A percentile compares a stretch with the other conserved stretches of the same genome.
phyloP scores from a whole-genome alignment of 2,888 invertebrate species.

The Caenorhabditis sp. region DNA sequence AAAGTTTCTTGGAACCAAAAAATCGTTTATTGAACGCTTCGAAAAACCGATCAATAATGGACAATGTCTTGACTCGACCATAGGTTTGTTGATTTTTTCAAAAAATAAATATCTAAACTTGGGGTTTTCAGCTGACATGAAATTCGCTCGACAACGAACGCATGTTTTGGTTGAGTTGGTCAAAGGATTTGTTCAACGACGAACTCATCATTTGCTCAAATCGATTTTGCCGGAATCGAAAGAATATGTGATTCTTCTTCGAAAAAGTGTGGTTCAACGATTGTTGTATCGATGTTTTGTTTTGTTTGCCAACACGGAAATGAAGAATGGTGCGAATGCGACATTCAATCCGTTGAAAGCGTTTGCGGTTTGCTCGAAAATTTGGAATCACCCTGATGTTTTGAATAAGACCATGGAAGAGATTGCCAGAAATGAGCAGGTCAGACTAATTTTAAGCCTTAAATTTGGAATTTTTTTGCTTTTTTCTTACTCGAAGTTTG shows the following conservation, averaged over 20 bases:
- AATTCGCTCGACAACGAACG: constrained; percentile 91
- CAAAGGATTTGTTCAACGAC: constrained; percentile 92
- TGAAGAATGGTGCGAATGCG: constrained; percentile 52
- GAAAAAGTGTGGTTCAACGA: constrained; percentile 89
- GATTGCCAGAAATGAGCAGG: constrained; percentile 18
- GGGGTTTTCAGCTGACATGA: constrained; percentile 79
- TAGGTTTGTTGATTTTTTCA: constrained; percentile 69
- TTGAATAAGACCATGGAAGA: constrained; percentile 55
- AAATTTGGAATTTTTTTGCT: too few relatives aligned
- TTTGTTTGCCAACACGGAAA: constrained; percentile 77
- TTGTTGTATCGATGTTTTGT: constrained; percentile 86
- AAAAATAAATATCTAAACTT: not conserved
- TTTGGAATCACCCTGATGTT: constrained; percentile 75
- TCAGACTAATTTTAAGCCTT: not conserved
- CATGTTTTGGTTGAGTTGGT: constrained; percentile 93
- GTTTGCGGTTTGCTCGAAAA: constrained; percentile 93
- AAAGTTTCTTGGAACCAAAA: constrained; percentile 88
- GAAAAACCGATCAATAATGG: constrained; percentile 98
- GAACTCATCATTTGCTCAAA: constrained; percentile 90
- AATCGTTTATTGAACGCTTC: constrained; percentile 98
- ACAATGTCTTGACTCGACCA: constrained; percentile 94
- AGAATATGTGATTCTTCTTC: constrained; percentile 89
- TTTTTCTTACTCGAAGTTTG: too few relatives aligned
- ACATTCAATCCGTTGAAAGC: constrained; percentile 90
- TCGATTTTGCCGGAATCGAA: constrained; percentile 91